Conservation (phyloP, 2,888 invertebrate species). For the Oxycera nigricornis region DNA sequence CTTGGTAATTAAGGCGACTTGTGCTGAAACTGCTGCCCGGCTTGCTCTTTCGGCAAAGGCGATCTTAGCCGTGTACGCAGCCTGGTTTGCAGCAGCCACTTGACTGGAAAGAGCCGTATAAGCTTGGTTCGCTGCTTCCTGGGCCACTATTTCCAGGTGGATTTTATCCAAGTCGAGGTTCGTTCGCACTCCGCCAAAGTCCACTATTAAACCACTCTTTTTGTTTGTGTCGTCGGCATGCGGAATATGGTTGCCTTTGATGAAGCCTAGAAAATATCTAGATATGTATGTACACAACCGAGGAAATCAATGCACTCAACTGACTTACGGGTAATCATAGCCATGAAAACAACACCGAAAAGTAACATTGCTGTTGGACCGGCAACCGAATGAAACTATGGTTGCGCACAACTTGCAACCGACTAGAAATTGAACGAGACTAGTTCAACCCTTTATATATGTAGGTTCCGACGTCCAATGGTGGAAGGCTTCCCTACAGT, state of each 20-base stretch:
- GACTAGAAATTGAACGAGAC: too few species aligned
- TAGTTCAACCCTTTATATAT: too few species aligned
- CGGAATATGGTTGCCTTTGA: not conserved
- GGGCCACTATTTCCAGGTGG: not conserved
- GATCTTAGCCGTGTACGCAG: not conserved
- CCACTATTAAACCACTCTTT: not conserved
- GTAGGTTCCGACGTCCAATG: too few species aligned
- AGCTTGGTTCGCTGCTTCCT: slow-evolving; percentile 11
- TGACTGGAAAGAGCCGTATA: not conserved
- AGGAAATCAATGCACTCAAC: too few species aligned
- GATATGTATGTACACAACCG: too few species aligned
- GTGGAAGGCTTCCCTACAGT: too few species aligned
- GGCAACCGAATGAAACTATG: too few species aligned
- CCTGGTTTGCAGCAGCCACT: slow-evolving; percentile 11
- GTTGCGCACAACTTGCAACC: too few species aligned
- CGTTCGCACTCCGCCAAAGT: not conserved
- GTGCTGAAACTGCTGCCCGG: not conserved
- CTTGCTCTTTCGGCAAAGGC: not conserved
- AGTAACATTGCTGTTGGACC: too few species aligned
- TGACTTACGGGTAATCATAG: not conserved
- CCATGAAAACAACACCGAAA: not conserved
- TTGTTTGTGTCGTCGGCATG: not conserved
- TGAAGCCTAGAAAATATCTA: not conserved
- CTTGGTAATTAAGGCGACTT: not conserved
- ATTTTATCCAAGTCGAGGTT: not conserved